Conservation (phyloP, 2,888 invertebrate genomes). For the Lasius platythorax region DNA sequence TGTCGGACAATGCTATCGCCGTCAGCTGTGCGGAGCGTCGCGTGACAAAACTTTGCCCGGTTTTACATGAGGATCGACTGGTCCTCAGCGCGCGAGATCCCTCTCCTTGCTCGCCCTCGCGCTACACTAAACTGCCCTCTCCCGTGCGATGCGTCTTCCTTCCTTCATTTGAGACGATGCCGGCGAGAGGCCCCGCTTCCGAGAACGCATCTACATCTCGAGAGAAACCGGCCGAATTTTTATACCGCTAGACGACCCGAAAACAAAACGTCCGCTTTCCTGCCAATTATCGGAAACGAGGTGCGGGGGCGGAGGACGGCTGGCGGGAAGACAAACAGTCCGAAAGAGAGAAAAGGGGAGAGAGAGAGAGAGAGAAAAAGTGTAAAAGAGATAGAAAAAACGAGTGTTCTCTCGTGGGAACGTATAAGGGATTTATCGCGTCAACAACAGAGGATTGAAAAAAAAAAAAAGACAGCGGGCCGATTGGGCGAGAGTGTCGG, state of each 20-base stretch:
- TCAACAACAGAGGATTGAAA: constrained; percentile 19
- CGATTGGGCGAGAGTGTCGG: constrained; percentile 6
- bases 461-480: not conserved
- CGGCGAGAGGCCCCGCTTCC: constrained; percentile 69
- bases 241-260: constrained; percentile 75
- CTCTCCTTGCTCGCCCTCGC: constrained; percentile 40
- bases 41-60: constrained; percentile 78
- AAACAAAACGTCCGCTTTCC: constrained; percentile 71
- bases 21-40: constrained; percentile 54
- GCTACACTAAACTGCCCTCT: constrained; percentile 40
- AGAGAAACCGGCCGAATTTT: constrained; percentile 81
- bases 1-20: constrained; percentile 78
- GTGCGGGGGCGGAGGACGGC: constrained; percentile 8
- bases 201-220: constrained; percentile 81
- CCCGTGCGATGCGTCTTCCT: constrained; percentile 46
- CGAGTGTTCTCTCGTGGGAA: constrained; percentile 39
- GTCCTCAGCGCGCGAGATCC: constrained; percentile 61
- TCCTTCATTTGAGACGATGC: constrained; percentile 68
- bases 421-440: constrained; percentile 45
- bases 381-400: not conserved
- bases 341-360: constrained; percentile 1
- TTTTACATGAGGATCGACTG: constrained; percentile 77
- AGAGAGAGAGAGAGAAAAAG: not conserved
- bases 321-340: constrained; percentile 30
- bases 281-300: constrained; percentile 68